Evolutionary conservation across 1,140 invertebrate genomes (phyloP).

Genomic region (Ceratitis capitata): DNA sequence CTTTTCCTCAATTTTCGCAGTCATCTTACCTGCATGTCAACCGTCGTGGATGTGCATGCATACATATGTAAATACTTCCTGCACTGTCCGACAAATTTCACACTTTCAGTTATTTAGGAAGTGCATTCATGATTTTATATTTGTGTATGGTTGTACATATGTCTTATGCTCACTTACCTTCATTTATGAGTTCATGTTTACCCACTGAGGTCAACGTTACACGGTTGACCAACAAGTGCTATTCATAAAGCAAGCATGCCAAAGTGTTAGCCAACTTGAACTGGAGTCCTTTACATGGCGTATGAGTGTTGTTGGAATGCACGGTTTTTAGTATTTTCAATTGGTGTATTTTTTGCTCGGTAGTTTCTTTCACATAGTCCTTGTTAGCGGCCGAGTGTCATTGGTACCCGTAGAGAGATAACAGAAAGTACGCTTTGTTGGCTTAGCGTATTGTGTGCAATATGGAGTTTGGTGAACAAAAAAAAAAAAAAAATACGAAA

Average conservation of each 20-base stretch:
- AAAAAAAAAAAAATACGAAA: too few relatives aligned
- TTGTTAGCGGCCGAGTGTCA: neutral
- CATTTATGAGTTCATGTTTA: neutral
- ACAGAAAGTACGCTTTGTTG: neutral
- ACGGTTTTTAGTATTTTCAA: neutral
- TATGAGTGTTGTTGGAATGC: slow-evolving; percentile 24
- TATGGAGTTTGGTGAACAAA: too few relatives aligned
- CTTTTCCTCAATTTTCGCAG: too few relatives aligned
- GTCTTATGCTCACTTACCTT: too few relatives aligned
- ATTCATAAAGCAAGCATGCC: neutral
- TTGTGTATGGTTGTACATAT: neutral
- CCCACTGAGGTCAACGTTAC: neutral
- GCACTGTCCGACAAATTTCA: too few relatives aligned
- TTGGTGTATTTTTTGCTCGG: neutral
- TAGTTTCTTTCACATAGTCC: neutral
- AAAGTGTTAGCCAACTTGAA: neutral
- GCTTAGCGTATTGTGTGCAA: neutral
- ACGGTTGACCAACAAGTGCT: slow-evolving; percentile 17
- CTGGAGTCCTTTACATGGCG: neutral
- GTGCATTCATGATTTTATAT: neutral
- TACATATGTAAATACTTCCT: too few relatives aligned
- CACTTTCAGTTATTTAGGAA: slow-evolving; percentile 21
- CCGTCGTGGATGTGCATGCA: too few relatives aligned
- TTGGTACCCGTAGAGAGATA: too few relatives aligned
- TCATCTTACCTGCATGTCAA: too few relatives aligned